These are phyloP conservation scores for Sus cebifrons DNA, from an alignment of 2,797 vertebrate genomes.

Conservation along the genomic window DNA sequence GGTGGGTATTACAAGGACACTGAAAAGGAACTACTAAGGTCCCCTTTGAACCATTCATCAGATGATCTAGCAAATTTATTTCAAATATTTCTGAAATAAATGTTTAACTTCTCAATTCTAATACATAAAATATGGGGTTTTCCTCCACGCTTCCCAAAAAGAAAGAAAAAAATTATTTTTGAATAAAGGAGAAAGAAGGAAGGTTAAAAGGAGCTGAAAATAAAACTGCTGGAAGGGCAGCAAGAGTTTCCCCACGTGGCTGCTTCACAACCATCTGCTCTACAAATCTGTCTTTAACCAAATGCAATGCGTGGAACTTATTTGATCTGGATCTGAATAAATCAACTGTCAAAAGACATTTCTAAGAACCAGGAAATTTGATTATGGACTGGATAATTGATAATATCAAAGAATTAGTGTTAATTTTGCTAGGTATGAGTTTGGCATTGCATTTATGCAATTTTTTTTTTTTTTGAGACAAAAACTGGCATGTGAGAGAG, in stretches of 20 bases:
- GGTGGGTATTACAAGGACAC: neutral
- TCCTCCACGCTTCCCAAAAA: too few species aligned
- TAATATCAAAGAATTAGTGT: conserved; percentile 56
- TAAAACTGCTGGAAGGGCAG: neutral
- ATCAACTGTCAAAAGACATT: conserved; percentile 65
- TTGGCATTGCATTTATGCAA: neutral
- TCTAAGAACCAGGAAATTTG: conserved; percentile 62
- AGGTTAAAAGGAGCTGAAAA: conserved; percentile 27
- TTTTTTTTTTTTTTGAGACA: neutral
- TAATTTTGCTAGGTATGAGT: conserved; percentile 54
- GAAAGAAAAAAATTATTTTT: neutral
- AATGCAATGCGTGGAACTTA: conserved; percentile 44
- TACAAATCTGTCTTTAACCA: conserved; percentile 69
- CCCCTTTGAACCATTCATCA: neutral
- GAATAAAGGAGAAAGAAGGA: conserved; percentile 1
- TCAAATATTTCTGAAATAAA: conserved; percentile 59
- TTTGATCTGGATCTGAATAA: conserved; percentile 46
- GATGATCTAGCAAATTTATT: neutral
- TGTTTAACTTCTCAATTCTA: conserved; percentile 52
- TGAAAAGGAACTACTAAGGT: neutral
- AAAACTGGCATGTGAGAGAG: neutral
- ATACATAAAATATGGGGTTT: neutral
- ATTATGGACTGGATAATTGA: conserved; percentile 53
- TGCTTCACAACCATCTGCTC: conserved; percentile 63
- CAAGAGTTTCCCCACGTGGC: neutral